Conservation (phyloP, 1,140 invertebrate genomes). For the Cephus cinctus region DNA sequence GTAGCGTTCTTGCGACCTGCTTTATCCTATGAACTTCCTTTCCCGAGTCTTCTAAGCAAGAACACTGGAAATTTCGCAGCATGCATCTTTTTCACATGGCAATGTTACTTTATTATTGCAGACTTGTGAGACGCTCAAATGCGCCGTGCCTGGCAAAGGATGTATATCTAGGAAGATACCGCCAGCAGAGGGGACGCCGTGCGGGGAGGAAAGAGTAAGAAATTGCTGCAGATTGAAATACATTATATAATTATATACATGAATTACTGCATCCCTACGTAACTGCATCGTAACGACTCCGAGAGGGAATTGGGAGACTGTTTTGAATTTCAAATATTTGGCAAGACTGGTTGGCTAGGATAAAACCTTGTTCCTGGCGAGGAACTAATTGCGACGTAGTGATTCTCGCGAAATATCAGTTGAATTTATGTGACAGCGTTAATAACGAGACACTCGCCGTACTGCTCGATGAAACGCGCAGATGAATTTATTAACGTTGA, state of each 20-base stretch:
- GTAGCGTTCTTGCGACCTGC: constrained; percentile 11
- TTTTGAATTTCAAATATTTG: too few relatives aligned
- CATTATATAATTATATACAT: too few relatives aligned
- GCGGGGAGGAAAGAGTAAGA: constrained; percentile 49
- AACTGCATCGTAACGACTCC: too few relatives aligned
- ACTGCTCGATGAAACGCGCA: constrained; percentile 6
- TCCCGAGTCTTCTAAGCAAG: too few relatives aligned
- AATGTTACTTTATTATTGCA: constrained; percentile 21
- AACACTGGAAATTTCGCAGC: too few relatives aligned
- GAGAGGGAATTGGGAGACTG: too few relatives aligned
- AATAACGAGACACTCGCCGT: constrained; percentile 8
- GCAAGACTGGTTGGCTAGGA: too few relatives aligned
- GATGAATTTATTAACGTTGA: constrained; percentile 14
- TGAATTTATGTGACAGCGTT: constrained; percentile 18
- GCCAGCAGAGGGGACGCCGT: constrained; percentile 63
- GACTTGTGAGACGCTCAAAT: constrained; percentile 58
- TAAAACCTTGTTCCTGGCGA: too few relatives aligned
- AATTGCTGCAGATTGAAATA: background rate
- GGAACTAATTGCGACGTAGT: constrained; percentile 12
- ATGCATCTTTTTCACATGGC: too few relatives aligned
- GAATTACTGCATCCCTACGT: too few relatives aligned
- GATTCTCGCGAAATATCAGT: background rate
- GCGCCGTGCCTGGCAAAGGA: constrained; percentile 56
- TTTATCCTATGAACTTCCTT: too few relatives aligned
- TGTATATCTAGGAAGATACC: constrained; percentile 53